These are phyloP conservation scores for Pasiphila rectangulata DNA, from an alignment of 2,888 invertebrate species.

Conservation along the genomic window DNA sequence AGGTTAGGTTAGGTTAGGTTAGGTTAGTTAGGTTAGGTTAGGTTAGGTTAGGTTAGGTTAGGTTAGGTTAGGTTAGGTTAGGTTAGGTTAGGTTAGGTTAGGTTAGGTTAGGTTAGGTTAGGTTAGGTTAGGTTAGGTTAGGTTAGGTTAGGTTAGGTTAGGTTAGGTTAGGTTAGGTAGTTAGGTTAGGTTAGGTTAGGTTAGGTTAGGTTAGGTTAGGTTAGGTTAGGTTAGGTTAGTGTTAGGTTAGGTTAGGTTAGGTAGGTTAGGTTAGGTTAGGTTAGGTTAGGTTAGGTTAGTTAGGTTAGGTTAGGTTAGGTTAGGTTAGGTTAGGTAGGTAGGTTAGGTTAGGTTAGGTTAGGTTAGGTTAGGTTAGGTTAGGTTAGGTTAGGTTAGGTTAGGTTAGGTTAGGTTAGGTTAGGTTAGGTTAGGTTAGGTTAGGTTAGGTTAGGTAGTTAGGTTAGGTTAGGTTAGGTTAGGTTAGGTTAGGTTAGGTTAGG, in stretches of 20 bases:
- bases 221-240: slow-evolving; percentile 29
- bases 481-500: slow-evolving; percentile 25
- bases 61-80: slow-evolving; percentile 20
- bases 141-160: slow-evolving; percentile 6
- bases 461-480: slow-evolving; percentile 28
- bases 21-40: slow-evolving; percentile 19
- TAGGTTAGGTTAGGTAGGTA: slow-evolving; percentile 32
- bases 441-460: slow-evolving; percentile 29
- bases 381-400: slow-evolving; percentile 33
- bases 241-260: slow-evolving; percentile 30
- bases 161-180: slow-evolving; percentile 1
- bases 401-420: slow-evolving; percentile 29
- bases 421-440: slow-evolving; percentile 33
- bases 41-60: slow-evolving; percentile 20
- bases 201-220: slow-evolving; percentile 2
- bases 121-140: slow-evolving; percentile 14
- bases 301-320: slow-evolving; percentile 31
- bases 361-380: slow-evolving; percentile 34
- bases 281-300: slow-evolving; percentile 18
- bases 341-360: slow-evolving; percentile 31
- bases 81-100: slow-evolving; percentile 19
- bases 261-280: slow-evolving; percentile 30
- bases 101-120: slow-evolving; percentile 20
- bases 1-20: slow-evolving; percentile 20
- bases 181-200: slow-evolving; percentile 2